Evolutionary conservation across 2,888 invertebrate species (phyloP), one percentile per base, ranked within the genome.

Genomic region (Cheilosia scutellata): DNA sequence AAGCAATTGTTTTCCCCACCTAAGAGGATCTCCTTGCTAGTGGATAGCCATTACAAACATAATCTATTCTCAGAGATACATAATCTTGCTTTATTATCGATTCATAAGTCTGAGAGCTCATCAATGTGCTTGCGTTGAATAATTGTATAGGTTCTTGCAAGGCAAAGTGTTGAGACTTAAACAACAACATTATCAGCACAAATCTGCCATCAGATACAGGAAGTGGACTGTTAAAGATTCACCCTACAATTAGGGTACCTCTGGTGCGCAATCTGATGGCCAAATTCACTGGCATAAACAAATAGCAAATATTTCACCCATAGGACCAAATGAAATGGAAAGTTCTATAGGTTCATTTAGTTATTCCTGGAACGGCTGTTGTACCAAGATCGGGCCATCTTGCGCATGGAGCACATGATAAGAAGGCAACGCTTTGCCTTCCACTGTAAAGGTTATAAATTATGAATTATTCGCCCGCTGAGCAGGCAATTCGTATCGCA

Each of bases 401-500:
- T 33, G 3, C 11, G 11, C 63, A 65, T 37, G 13, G 37, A 57
- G 57, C 11, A 42, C 49, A 74, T 63, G 37, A 27, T 13, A 40
- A 42, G 62, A 58, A 68, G 31, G 51, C 70, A 55, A 70, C 70
- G 47, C 47, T 62, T 27, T 40, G 20, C 51, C n/a, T n/a, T 49
- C 60, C 4, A 58, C 20, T 55, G 77, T 42, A 62, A 51, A 37
- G 29, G 42, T 63, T 53, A 29, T 63, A 70, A 70, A 70, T 78
- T 78, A 77, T 77, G 77, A 77, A 77, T 77, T 68, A 70, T 70
- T 78, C 55, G 63, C 70, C 63, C 62, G 70, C 44, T 70, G 70
- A 78, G 62, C 77, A 78, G 62, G 53, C 60, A 44, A 53, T 20
- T 44, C 77, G 62, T 55, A 77, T 51, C 60, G 68, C 53, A 62